Evolutionary conservation across 2,888 invertebrate genomes (phyloP), one percentile per base, ranked within the genome.

Genomic region (Oxytorus armatus): DNA sequence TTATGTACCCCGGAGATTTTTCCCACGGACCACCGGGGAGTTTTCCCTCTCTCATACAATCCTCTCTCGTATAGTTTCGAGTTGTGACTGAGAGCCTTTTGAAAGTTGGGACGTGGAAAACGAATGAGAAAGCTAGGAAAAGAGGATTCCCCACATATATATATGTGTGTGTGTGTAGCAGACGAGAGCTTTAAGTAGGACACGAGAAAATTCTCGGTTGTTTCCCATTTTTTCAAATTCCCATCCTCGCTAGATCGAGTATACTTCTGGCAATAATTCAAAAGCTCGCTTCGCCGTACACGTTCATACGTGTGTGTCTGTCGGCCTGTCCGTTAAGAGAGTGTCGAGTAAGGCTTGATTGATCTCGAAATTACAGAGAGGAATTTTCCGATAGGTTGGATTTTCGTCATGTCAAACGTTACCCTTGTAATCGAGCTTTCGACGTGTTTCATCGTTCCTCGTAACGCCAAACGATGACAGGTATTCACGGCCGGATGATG

Each of bases 1-100:
- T 81, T 80, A 74, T 72, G 78, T 61, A 75, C 81, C 76, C 73
- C 23, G 36, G 79, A 65, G 75, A 55, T 69, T 44, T 57, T 69
- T 11, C 23, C n/a, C 39, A 21, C 23, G 10, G 55, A 42, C 49
- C 57, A n/a, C 39, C 10, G 10, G 39, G 39, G 49, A 63, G 36
- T 36, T 57, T 2, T 21, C 14, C 21, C 23, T n/a, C n/a, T n/a
- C 10, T 3, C 53, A 14, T 14, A n/a, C 51, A 51, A 72, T 63
- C 29, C 47, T 72, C 47, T 72, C 39, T 61, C 51, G 33, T 61
- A 42, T 8, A 72, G 49, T 51, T 51, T 49, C 51, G 39, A 53
- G 39, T 44, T 36, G 49, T 72, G 72, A 16, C 55, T 69, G 61
- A 68, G 73, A 70, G 75, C 69, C 70, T 74, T 79, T 65, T 44